Evolutionary conservation across 2,113 vertebrate species (phyloP), one percentile per base, ranked within the genome.

Genomic region (Strix aluco): DNA sequence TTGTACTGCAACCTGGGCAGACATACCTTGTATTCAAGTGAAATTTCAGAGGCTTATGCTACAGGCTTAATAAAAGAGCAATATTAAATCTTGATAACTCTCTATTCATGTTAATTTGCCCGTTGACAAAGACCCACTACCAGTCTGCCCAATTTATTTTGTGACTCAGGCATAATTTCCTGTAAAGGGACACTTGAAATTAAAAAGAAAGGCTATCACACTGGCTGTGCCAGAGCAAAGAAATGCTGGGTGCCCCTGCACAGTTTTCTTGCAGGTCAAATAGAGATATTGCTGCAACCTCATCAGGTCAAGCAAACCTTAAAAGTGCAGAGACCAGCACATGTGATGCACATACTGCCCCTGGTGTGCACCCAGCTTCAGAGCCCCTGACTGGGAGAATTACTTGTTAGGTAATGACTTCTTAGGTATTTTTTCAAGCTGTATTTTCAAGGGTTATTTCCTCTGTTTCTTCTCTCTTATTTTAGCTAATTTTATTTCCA

Each of bases 391-490:
- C 40, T 80, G 71, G 54, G 32, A 92, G 19, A 77, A 85, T 67
- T 10, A 26, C n/a, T 73, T 70, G 10, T 59, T 72, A 83, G 54
- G 20, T 54, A 44, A 38, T 71, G 69, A 38, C n/a, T 77, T 92
- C 16, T 67, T 59, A 72, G 29, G 22, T 62, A 59, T 55, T 83
- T 49, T 92, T 85, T 86, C 0, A 3, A 86, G 19, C 44, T 71
- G 70, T 59, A 81, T 81, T 91, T 94, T 95, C 70, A 95, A 77
- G 63, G 67, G 17, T 81, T 86, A 58, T 91, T 94, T 90, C 46
- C 27, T 73, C 22, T 75, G 9, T 78, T 82, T 69, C 34, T 84
- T 79, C 40, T 85, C 20, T 71, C 67, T 73, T 79, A 79, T 73
- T 95, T 90, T 73, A 80, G 44, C 34, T 75, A 30, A n/a, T 77